Evolutionary conservation across 2,888 invertebrate species (phyloP).

Genomic region (Campoplex nolae): DNA sequence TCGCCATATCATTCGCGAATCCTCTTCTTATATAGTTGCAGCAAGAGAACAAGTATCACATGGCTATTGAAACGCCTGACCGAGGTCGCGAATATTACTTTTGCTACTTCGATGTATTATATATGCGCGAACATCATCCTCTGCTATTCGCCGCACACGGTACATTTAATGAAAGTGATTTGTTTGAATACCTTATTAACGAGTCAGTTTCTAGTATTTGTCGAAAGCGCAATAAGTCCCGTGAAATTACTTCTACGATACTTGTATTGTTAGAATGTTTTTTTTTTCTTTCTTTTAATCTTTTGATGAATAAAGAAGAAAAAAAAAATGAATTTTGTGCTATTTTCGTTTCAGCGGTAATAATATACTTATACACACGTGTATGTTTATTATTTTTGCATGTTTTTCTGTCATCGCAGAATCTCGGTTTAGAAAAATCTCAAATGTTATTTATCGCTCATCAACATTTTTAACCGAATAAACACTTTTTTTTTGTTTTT

Average conservation of each 20-base stretch:
- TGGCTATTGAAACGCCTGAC: conserved; percentile 31
- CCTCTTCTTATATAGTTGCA: conserved; percentile 15
- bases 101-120: conserved; percentile 22
- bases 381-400: not conserved
- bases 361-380: too few relatives aligned
- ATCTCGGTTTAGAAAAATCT: not conserved
- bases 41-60: conserved; percentile 21
- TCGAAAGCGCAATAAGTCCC: conserved; percentile 31
- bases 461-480: not conserved
- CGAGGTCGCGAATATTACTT: conserved; percentile 33
- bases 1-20: conserved; percentile 12
- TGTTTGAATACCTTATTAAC: conserved; percentile 43
- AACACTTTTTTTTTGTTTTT: not conserved
- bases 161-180: conserved; percentile 53
- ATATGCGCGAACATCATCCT: not conserved
- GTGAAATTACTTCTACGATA: not conserved
- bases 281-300: not conserved
- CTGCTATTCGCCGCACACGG: conserved; percentile 14
- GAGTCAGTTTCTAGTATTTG: conserved; percentile 32
- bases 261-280: not conserved
- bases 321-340: not conserved
- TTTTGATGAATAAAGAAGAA: not conserved
- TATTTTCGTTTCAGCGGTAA: not conserved
- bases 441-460: not conserved
- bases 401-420: not conserved